Evolutionary conservation across 2,113 vertebrate genomes (phyloP).

Genomic region (Talpa occidentalis): DNA sequence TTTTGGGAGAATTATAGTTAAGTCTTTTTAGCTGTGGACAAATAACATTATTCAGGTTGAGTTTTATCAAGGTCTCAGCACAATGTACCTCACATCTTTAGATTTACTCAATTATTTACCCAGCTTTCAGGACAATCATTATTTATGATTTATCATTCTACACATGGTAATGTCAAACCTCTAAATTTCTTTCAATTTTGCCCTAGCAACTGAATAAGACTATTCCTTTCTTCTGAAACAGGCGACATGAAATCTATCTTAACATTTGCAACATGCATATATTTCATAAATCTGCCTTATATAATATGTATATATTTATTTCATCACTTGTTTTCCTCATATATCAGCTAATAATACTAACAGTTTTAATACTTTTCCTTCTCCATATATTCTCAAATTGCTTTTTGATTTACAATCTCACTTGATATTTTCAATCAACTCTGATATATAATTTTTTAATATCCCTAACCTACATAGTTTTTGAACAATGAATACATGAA

Average conservation of each 20-base stretch:
- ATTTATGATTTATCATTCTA: not conserved
- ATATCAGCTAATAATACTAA: not conserved
- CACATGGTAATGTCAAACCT: not conserved
- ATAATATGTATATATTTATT: not conserved
- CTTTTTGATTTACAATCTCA: not conserved
- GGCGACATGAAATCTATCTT: not conserved
- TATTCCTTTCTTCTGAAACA: conserved; percentile 16
- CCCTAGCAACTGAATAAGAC: not conserved
- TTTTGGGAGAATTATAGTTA: conserved; percentile 53
- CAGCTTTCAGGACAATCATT: not conserved
- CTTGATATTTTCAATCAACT: not conserved
- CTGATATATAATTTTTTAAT: not conserved
- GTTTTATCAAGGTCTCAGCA: not conserved
- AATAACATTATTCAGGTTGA: conserved; percentile 26
- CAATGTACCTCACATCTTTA: not conserved
- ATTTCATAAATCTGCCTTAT: not conserved
- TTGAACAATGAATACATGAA: not conserved
- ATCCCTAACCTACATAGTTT: not conserved
- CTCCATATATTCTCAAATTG: not conserved
- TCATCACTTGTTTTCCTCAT: not conserved
- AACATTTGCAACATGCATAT: not conserved
- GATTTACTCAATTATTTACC: conserved; percentile 37
- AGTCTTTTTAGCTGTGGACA: not conserved
- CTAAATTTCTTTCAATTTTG: not conserved
- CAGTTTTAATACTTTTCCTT: not conserved